Conservation (phyloP, 2,113 vertebrate genomes). For the Sinocyclocheilus maitianheensis region DNA sequence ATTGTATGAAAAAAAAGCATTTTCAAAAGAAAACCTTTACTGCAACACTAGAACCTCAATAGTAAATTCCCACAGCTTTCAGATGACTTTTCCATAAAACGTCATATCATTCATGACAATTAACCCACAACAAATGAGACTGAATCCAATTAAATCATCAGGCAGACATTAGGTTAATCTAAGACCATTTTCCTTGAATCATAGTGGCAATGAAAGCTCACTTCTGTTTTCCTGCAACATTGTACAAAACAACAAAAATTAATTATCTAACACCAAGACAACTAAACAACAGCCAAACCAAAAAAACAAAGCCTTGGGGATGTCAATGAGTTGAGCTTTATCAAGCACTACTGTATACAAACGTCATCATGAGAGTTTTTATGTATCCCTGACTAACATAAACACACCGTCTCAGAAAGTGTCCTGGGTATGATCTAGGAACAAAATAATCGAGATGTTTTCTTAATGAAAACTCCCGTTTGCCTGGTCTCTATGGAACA, state of each 20-base stretch:
- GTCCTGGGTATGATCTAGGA: neutral
- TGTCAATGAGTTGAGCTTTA: conserved; percentile 1
- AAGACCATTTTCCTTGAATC: neutral
- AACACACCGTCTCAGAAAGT: neutral
- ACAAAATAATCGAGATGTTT: conserved; percentile 3
- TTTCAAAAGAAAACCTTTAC: neutral
- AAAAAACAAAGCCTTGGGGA: neutral
- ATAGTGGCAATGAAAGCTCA: neutral
- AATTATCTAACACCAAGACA: neutral
- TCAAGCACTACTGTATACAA: neutral
- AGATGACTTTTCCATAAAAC: neutral
- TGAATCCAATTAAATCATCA: neutral
- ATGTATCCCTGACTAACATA: neutral
- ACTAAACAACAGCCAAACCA: neutral
- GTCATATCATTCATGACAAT: neutral
- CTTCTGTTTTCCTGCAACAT: neutral
- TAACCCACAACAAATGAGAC: neutral
- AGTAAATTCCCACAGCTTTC: neutral
- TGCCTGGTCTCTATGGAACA: conserved; percentile 6
- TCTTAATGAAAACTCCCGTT: conserved; percentile 6
- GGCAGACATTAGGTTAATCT: neutral
- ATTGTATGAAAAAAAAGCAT: neutral
- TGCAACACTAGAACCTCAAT: neutral
- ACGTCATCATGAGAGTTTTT: neutral
- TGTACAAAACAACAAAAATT: neutral